Base-by-base conservation (phyloP, 2,113 vertebrate species). In the Brachypteracias leptosomus region DNA sequence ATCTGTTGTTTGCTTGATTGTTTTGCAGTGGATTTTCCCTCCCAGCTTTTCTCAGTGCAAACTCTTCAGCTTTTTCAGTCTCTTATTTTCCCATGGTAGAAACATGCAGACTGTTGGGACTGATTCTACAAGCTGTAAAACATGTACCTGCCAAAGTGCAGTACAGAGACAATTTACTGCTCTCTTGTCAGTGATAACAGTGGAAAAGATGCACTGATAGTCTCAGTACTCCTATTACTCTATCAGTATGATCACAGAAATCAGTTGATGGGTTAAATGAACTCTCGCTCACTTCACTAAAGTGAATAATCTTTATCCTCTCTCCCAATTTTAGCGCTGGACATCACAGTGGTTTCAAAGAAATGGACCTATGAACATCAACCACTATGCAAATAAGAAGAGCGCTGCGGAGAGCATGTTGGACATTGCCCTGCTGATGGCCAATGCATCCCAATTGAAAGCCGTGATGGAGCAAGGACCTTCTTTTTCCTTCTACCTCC, bases 351-450 rank as follows among this genome's bases (percentile, higher is more conserved):
- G 88, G 95, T 88, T 96, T 61, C 90, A 93, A 10, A 92, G 84
- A 26, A 88, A 74, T 9, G 55, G 59, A 31, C 98, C 97, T 16
- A 97, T 99, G 89, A 99, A 99, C 91, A 98, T 99, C 96, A 99
- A 99, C 97, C 98, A 99, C 84, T 99, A 99, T 0, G 99, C 99
- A 80, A 99, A 99, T 78, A 99, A 99, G 98, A 99, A 99, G 98
- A 99, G 99, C 0, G 99, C 98, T 0, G 99, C 99, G 0, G 99
- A 99, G 94, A 99, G 99, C 98, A 99, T 99, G 99, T 96, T 99
- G 98, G 99, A 99, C 86, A 97, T 99, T 10, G 99, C 99, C 3
- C 97, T 99, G 74, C 98, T 99, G 68, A 99, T 99, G 99, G 99
- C 99, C 57, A 99, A 99, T 1, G 99, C 99, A 0, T 99, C 99